phyloP scores from a whole-genome alignment of 2,888 invertebrate genomes.

The Cerastis rubricosa region DNA sequence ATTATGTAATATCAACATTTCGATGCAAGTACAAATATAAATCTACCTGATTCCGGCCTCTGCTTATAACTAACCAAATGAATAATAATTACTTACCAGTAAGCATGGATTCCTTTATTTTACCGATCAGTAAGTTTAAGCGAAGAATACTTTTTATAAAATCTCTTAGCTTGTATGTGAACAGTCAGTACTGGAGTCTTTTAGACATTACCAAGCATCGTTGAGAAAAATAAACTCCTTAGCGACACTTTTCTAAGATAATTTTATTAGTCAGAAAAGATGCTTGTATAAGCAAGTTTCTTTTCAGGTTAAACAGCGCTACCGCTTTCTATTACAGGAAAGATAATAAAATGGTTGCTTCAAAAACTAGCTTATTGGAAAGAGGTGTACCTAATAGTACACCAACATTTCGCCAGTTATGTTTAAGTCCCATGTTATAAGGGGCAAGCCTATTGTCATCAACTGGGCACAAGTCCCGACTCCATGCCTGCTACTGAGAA shows the following conservation, averaged over 20 bases:
- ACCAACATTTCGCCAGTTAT: background rate
- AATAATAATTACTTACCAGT: too few relatives aligned
- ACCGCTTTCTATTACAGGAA: background rate
- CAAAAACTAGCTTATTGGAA: background rate
- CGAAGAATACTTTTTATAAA: background rate
- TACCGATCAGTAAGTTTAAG: background rate
- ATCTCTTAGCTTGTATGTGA: background rate
- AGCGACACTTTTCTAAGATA: conserved; percentile 14
- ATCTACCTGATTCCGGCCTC: too few relatives aligned
- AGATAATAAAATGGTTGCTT: background rate
- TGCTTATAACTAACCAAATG: too few relatives aligned
- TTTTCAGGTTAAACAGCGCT: background rate
- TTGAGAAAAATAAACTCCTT: conserved; percentile 21
- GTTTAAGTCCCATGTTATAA: background rate
- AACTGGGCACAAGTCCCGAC: background rate
- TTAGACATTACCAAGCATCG: background rate
- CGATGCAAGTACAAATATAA: too few relatives aligned
- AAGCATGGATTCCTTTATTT: background rate
- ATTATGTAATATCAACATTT: too few relatives aligned
- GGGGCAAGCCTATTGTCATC: background rate
- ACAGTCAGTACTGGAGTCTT: background rate
- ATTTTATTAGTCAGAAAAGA: conserved; percentile 2
- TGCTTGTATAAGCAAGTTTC: background rate
- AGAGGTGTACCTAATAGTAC: background rate
- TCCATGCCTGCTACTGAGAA: too few relatives aligned